Evolutionary conservation across 2,113 vertebrate species (phyloP).

Genomic region (Brachyistius frenatus): DNA sequence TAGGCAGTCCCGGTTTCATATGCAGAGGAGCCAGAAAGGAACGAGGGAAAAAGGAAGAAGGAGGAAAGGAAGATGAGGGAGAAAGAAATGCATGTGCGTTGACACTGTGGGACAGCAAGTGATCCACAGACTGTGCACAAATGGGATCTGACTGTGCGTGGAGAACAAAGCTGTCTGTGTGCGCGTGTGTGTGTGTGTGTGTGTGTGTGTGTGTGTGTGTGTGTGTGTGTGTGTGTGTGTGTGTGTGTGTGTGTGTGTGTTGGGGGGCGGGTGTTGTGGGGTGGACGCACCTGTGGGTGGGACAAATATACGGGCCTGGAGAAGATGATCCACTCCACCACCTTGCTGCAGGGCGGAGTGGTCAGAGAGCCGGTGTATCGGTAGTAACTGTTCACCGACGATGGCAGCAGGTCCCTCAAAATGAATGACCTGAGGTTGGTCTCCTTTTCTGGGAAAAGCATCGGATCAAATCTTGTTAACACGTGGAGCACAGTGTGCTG

Average conservation of each 20-base stretch:
- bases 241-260: conserved; percentile 27
- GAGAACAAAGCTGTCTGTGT: conserved; percentile 42
- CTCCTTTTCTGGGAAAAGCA: conserved; percentile 91
- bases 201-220: conserved; percentile 22
- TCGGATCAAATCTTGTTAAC: conserved; percentile 42
- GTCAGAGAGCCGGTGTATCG: conserved; percentile 96
- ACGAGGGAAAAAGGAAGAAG: conserved; percentile 34
- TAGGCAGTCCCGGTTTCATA: conserved; percentile 63
- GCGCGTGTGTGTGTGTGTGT: conserved; percentile 19
- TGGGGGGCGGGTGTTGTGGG: conserved; percentile 22
- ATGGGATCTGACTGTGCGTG: conserved; percentile 60
- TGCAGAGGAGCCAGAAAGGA: conserved; percentile 59
- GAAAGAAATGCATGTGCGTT: conserved; percentile 52
- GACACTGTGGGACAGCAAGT: conserved; percentile 50
- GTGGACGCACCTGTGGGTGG: conserved; percentile 89
- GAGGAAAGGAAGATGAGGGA: conserved; percentile 45
- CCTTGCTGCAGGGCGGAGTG: conserved; percentile 96
- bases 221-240: conserved; percentile 32
- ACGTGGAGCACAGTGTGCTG: neutral
- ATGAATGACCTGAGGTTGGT: conserved; percentile 95
- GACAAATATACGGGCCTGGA: conserved; percentile 94
- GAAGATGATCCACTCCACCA: conserved; percentile 98
- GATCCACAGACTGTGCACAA: conserved; percentile 60
- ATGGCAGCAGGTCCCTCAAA: conserved; percentile 93
- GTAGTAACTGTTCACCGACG: conserved; percentile 94